A percentile compares a stretch with the other conserved stretches of the same genome.
Evolutionary conservation across 2,113 vertebrate genomes (phyloP).

Genomic region (Ictalurus punctatus): DNA sequence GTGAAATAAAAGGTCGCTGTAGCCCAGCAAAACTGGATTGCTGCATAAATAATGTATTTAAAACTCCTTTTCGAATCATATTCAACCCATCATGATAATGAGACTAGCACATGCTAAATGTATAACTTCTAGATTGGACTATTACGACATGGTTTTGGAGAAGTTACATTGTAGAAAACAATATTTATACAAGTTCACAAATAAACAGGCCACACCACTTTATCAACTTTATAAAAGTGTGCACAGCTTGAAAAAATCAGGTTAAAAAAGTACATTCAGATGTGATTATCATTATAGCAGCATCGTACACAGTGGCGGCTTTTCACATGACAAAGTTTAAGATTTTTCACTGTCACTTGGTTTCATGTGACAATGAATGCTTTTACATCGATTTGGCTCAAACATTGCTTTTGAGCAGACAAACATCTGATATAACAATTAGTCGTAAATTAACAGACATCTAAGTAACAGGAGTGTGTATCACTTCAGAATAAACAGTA

Average conservation of each 20-base stretch:
- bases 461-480: conserved; percentile 31
- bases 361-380: neutral
- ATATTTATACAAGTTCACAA: neutral
- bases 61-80: no score
- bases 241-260: neutral
- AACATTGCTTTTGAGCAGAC: neutral
- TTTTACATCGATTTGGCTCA: neutral
- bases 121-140: no score
- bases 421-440: conserved; percentile 19
- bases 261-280: neutral
- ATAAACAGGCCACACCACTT: neutral
- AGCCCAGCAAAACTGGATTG: neutral
- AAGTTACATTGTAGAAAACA: neutral
- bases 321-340: neutral
- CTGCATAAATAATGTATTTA: neutral
- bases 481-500: conserved; percentile 40
- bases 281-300: neutral
- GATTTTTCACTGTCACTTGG: neutral
- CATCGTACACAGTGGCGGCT: neutral
- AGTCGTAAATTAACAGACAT: conserved; percentile 51
- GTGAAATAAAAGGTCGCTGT: neutral
- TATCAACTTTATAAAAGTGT: neutral
- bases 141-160: no score
- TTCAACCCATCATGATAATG: no score
- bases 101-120: neutral